These are phyloP conservation scores for Enteromius anoplus DNA, from an alignment of 2,797 vertebrate genomes.

Conservation along the genomic window DNA sequence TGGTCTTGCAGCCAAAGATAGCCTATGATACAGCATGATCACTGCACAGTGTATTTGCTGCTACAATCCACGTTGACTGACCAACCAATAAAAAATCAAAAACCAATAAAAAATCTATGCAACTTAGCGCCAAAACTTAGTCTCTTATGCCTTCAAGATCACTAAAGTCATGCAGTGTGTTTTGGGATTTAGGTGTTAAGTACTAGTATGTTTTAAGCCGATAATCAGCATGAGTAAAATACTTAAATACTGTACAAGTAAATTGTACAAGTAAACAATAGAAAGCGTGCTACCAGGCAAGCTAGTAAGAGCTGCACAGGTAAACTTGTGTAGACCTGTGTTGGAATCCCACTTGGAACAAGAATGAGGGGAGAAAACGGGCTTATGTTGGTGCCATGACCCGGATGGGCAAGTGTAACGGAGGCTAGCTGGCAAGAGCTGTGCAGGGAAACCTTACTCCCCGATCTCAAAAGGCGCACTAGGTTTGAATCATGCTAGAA, in stretches of 20 bases:
- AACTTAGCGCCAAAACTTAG: too few relatives aligned
- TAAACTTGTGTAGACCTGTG: background rate
- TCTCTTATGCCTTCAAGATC: too few relatives aligned
- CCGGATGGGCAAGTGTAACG: background rate
- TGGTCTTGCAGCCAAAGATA: too few relatives aligned
- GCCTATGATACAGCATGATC: too few relatives aligned
- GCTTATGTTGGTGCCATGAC: background rate
- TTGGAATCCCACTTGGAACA: background rate
- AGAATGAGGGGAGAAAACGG: background rate
- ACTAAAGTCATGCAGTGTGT: too few relatives aligned
- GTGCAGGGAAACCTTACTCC: background rate
- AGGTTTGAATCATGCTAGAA: background rate
- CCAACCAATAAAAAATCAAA: too few relatives aligned
- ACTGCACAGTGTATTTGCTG: too few relatives aligned
- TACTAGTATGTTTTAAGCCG: background rate
- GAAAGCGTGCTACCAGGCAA: background rate
- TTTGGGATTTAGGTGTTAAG: background rate
- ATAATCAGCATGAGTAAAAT: background rate
- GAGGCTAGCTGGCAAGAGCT: background rate
- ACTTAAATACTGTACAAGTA: background rate
- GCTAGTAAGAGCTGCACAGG: background rate
- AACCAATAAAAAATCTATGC: too few relatives aligned
- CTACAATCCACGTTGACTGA: too few relatives aligned
- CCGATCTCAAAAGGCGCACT: background rate
- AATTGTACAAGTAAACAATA: background rate